Base-by-base conservation (phyloP, 2,113 vertebrate species). In the Psilopogon haemacephalus region DNA sequence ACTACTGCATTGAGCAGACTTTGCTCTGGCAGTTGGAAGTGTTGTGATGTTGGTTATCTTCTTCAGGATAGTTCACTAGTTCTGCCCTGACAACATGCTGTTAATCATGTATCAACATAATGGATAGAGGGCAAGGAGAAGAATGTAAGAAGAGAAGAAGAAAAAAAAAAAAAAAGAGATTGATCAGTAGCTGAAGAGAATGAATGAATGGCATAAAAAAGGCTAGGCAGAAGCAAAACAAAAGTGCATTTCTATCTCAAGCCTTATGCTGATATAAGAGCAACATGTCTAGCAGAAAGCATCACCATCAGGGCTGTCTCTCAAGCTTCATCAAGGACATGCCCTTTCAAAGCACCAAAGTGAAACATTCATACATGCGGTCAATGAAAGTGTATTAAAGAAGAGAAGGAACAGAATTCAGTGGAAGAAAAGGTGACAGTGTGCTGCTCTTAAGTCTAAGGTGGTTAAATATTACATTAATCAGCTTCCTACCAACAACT, bases 21-120 rank as follows among this genome's bases (percentile, higher is more conserved):
- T 98, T 99, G 98, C 99, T 99, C 97, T 98, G 98, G 97, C 97
- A 98, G 94, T 88, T 97, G 77, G 98, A 97, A 94, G 96, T 96
- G 95, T 11, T 92, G 97, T 97, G 95, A 92, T 90, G 97, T 65
- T 95, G 97, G 96, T 94, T 97, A 97, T 98, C 98, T 94, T 99
- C 98, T 97, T 99, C 98, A 33, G 97, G 98, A 95, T 99, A 99
- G 97, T 98, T 97, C 98, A 99, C 99, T 98, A 99, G 97, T 97
- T 98, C 98, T 96, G 99, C 98, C 98, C 98, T 99, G 97, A 99
- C 98, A 97, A 99, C 98, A 97, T 87, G 98, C 99, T 99, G 98
- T 97, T 97, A 97, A 95, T 86, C 95, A 88, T 86, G 20, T 64
- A 95, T 73, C 86, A 97, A 97, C 70, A 76, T 58, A 94, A 85